Base-by-base conservation (phyloP, 2,113 vertebrate genomes). In the Eonycteris spelaea region DNA sequence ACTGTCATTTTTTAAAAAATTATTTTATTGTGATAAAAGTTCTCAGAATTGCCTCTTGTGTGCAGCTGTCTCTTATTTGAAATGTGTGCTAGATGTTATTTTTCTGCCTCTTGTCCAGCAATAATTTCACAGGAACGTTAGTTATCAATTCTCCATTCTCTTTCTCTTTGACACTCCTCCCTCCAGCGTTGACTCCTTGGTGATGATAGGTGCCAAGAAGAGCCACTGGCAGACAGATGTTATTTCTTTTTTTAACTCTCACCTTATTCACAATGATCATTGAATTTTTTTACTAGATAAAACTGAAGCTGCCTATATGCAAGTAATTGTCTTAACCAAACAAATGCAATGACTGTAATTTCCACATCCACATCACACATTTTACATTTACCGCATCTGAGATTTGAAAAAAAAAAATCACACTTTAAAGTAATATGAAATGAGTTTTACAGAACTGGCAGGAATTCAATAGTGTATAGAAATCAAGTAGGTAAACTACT, bases 401-500 rank as follows among this genome's bases (percentile, higher is more conserved):
- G 68, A 35, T 48, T 94, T 86, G 82, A 84, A 77, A 96, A 83
- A 94, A 94, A 96, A 79, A 94, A 96, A 91, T 89, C 82, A 65
- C 48, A 78, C 40, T 83, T 91, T 87, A 61, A 91, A 94, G 35
- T 38, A 73, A 40, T 24, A 75, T 45, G 63, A 96, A 84, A 90
- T 75, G 78, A 75, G 24, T 91, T 96, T 93, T 83, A 77, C 6
- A 70, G 74, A 79, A 84, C 33, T 71, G 79, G 78, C 84, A 95
- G 48, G 73, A 65, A 94, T 73, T 93, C 78, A 89, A 13, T 91
- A 55, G 78, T 74, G 67, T 89, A 61, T 33, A 86, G 91, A 80
- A 88, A 94, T 63, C 68, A 70, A 95, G 55, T n/a, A 70, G 40
- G 14, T 40, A 86, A 89, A 53, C 63, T 89, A 91, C 14, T 75